A percentile compares a stretch with the other conserved stretches of the same genome.
phyloP scores from a whole-genome alignment of 2,888 invertebrate species.

The Pteria penguin region DNA sequence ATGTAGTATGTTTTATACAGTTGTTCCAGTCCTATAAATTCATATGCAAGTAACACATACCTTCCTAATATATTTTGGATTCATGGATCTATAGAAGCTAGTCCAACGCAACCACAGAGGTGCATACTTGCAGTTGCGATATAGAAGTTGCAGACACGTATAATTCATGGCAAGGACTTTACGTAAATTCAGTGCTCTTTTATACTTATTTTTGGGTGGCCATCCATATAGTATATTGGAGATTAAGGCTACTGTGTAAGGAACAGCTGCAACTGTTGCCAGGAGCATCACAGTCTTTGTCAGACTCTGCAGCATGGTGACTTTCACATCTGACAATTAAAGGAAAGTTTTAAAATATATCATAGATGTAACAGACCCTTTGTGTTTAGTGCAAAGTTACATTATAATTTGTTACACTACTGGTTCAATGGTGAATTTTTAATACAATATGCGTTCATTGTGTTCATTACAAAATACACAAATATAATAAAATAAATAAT shows the following conservation, averaged over 20 bases:
- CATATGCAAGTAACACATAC: no score
- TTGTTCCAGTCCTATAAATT: no score
- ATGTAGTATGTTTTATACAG: no score
- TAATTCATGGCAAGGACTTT: slow-evolving; percentile 76
- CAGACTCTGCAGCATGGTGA: slow-evolving; percentile 39
- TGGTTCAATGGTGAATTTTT: no score
- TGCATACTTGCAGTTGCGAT: slow-evolving; percentile 59
- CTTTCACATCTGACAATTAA: no score
- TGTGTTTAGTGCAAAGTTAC: no score
- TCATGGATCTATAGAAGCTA: slow-evolving; percentile 66
- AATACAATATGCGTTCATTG: no score
- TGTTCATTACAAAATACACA: no score
- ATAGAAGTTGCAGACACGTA: slow-evolving; percentile 65
- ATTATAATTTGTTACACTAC: no score
- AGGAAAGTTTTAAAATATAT: no score
- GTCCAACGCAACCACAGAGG: slow-evolving; percentile 68
- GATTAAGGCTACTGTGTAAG: slow-evolving; percentile 74
- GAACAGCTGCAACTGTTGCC: slow-evolving; percentile 70
- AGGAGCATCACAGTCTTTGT: slow-evolving; percentile 50
- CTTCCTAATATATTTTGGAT: slow-evolving; percentile 65
- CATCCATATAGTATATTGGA: slow-evolving; percentile 75
- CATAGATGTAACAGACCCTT: no score
- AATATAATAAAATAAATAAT: no score
- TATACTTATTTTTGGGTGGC: slow-evolving; percentile 67
- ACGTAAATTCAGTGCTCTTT: slow-evolving; percentile 70